Evolutionary conservation across 30 jellyfish, hydroid and myxozoan genomes (phyloP), one percentile per base, ranked within the genome.

Genomic region (Pseudorhiza aurosa): DNA sequence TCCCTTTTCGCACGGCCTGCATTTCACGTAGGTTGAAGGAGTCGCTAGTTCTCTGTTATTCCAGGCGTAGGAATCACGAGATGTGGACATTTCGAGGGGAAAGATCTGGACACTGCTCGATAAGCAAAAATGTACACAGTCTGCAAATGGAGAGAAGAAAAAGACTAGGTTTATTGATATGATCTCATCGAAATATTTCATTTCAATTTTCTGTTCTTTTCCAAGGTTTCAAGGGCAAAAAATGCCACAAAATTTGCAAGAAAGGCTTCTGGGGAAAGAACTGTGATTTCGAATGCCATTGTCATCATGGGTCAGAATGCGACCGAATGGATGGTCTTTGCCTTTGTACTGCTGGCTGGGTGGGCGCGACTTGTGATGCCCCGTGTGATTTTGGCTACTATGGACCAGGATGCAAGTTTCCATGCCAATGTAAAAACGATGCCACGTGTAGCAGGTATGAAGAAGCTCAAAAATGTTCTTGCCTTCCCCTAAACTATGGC

Each of bases 201-300:
- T 19, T 45, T 45, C 19, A 45, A 42, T 42, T 42, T 17, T 42
- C 17, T 42, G 56, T 17, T 42, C 17, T 24, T 9, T 25, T 43
- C 58, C 15, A 5, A 81, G 93, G 93, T 33, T 81, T 27, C 93
- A 67, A 81, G 69, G 93, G 93, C 1, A 60, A 25, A 33, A 83
- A 69, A 33, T 92, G 98, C 55, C 92, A 67, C 64, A 51, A 81
- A 36, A 14, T 81, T 2, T 92, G 98, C 81, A 58, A 72, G 59
- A 50, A 43, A 0, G 90, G 92, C 47, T 28, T 69, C 40, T 92
- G 98, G 98, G 98, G 98, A 35, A 72, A 64, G 82, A 71, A 79
- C 33, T 92, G 98, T 59, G 71, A 43, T 33, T 44, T 70, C 63
- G 81, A 62, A n/a, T 92, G 98, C 68, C 31, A 24, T 12, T 92